These are phyloP conservation scores for Tetragnatha versicolor DNA, from an alignment of 1,140 invertebrate species.

Conservation along the genomic window DNA sequence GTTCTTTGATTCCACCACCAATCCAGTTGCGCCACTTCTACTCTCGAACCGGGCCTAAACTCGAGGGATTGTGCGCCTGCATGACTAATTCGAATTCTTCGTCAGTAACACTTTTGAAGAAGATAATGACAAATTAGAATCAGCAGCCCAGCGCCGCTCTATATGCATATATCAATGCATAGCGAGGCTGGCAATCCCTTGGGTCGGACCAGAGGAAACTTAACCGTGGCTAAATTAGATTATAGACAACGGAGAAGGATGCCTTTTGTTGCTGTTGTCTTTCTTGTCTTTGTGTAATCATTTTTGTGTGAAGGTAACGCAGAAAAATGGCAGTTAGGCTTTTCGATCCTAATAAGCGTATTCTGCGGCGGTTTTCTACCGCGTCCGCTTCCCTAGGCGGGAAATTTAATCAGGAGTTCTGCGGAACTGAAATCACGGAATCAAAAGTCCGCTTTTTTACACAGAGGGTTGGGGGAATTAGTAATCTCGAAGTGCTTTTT, in stretches of 20 bases:
- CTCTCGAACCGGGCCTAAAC: not conserved
- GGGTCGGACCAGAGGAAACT: conserved; percentile 40
- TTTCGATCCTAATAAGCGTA: too few relatives aligned
- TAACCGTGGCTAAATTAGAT: conserved; percentile 54
- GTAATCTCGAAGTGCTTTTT: too few relatives aligned
- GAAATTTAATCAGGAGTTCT: too few relatives aligned
- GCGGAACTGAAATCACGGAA: too few relatives aligned
- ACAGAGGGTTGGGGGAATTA: too few relatives aligned
- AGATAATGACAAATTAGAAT: conserved; percentile 56
- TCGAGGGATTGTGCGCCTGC: conserved; percentile 47
- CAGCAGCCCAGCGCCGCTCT: conserved; percentile 18
- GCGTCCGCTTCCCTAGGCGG: too few relatives aligned
- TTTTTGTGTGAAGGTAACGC: conserved; percentile 34
- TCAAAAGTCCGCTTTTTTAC: too few relatives aligned
- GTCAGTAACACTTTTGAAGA: conserved; percentile 56
- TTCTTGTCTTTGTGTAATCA: conserved; percentile 48
- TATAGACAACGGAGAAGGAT: conserved; percentile 43
- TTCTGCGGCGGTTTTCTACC: too few relatives aligned
- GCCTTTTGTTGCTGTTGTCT: conserved; percentile 39
- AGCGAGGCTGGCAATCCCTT: conserved; percentile 7
- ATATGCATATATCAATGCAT: conserved; percentile 48
- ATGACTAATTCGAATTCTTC: conserved; percentile 56
- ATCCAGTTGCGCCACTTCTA: conserved; percentile 13
- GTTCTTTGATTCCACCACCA: not conserved
- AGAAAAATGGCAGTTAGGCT: conserved; percentile 45